Evolutionary conservation across 1,140 invertebrate species (phyloP), one percentile per base, ranked within the genome.

Genomic region (Pseudomyrmex flavicornis): DNA sequence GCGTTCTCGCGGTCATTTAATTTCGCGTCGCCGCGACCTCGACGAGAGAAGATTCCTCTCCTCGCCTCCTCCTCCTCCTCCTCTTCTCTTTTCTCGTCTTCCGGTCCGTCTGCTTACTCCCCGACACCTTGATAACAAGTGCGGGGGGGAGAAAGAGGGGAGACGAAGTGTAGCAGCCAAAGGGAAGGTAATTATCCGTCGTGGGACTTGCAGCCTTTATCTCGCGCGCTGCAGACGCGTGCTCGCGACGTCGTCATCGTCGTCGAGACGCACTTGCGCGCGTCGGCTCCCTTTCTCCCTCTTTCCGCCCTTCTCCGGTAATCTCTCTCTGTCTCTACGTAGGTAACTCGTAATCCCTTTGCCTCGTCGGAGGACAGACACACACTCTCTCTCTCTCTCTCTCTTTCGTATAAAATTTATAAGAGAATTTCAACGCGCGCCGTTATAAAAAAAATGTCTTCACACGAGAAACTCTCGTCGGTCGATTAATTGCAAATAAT

Each of bases 171-270:
- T 54, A 69, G 26, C 50, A 54, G 74, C 68, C 65, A 85, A 83
- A 85, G 75, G 69, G 73, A 26, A 52, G 88, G 84, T 86, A 89
- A 89, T 89, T 89, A 89, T 89, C 87, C 82, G 58, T 58, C 35
- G 35, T 17, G 26, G 50, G 46, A 73, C 52, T 20, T 22, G n/a
- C 15, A 48, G 22, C 83, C 69, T 88, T 88, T 85, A 85, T 88
- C 86, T 79, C 66, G 65, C 50, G 48, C 66, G 56, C 65, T 54
- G 76, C 83, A 84, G 83, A 72, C 76, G 66, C 50, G 35, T 63
- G 48, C 63, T 77, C 22, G 73, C 26, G 26, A 75, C 58, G 69
- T 85, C 15, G 7, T n/a, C 62, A 46, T 65, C 52, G 46, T 22
- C 82, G 70, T 50, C 73, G 65, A 48, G 48, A 26, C 66, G 20